phyloP scores from a whole-genome alignment of 2,888 invertebrate genomes.

The Celastrina argiolus region DNA sequence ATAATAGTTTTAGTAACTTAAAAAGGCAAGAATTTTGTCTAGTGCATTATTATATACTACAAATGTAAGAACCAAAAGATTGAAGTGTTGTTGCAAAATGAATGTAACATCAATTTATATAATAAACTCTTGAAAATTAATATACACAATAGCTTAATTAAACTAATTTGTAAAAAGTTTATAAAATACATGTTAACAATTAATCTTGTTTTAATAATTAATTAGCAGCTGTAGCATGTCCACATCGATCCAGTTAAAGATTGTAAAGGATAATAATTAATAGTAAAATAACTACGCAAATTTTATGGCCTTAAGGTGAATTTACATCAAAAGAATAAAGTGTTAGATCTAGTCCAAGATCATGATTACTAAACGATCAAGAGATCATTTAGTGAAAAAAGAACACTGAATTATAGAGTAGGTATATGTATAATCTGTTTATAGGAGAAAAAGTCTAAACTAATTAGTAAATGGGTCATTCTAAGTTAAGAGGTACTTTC shows the following conservation, averaged over 20 bases:
- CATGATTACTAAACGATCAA: too few relatives aligned
- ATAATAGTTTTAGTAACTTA: constrained; percentile 15
- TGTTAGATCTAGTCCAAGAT: too few relatives aligned
- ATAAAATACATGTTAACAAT: constrained; percentile 67
- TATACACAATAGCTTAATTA: constrained; percentile 54
- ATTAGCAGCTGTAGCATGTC: neutral
- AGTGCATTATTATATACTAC: constrained; percentile 2
- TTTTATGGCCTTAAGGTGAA: too few relatives aligned
- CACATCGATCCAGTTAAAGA: neutral
- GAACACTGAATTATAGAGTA: too few relatives aligned
- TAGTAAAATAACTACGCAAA: too few relatives aligned
- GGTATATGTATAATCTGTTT: too few relatives aligned
- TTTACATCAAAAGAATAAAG: too few relatives aligned
- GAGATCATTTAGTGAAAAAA: too few relatives aligned
- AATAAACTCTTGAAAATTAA: constrained; percentile 39
- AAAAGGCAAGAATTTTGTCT: neutral
- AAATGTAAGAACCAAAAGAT: neutral
- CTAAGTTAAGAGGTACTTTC: too few relatives aligned
- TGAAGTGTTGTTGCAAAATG: constrained; percentile 3
- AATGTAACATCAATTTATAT: constrained; percentile 22
- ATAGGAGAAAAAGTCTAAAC: too few relatives aligned
- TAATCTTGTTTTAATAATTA: constrained; percentile 26
- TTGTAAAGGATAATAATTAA: too few relatives aligned
- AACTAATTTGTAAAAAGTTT: constrained; percentile 67
- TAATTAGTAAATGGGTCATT: too few relatives aligned